Base-by-base conservation (phyloP, 2,888 invertebrate species). In the Cyclophora albipunctata region DNA sequence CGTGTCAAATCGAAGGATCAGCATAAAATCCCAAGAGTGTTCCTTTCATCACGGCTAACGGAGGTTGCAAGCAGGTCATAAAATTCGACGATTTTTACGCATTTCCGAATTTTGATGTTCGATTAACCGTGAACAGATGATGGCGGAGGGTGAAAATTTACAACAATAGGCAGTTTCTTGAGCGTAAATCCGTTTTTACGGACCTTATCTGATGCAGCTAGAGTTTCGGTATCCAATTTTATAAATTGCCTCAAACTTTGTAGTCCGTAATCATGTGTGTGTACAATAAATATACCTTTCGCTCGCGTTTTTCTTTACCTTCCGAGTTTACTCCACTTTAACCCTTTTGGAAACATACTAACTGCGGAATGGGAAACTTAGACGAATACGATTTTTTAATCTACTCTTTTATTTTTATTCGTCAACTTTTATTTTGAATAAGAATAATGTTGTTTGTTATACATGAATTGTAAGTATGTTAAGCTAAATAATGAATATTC, bases 91-190 rank as follows among this genome's bases (percentile, higher is more conserved):
- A 71, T 74, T 77, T 20, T 75, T 72, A 73, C 75, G 76, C 73
- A 70, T 71, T 72, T 71, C 68, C 71, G 74, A 74, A 66, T 75
- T 71, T 74, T 67, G 64, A 71, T 75, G 72, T 72, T 67, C 75
- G 69, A 63, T 69, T 67, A 67, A 69, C 68, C 75, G 68, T 71
- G 64, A 70, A 69, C 63, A 58, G 60, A 61, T 58, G 61, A 67
- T 64, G 68, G 66, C 65, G 64, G 60, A 63, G 67, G 66, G 69
- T 60, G 68, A 68, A 66, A 71, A 73, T 66, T 73, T 73, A 69
- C 64, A 70, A 70, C 72, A 73, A 75, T 71, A 65, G 70, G 67
- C 66, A 71, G 60, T 67, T 66, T 67, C 65, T 67, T 60, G 54
- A 58, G 63, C 63, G 64, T 64, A 63, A 68, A 65, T 68, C 62